phyloP scores from a whole-genome alignment of 2,888 invertebrate species.

The Globia sparganii region DNA sequence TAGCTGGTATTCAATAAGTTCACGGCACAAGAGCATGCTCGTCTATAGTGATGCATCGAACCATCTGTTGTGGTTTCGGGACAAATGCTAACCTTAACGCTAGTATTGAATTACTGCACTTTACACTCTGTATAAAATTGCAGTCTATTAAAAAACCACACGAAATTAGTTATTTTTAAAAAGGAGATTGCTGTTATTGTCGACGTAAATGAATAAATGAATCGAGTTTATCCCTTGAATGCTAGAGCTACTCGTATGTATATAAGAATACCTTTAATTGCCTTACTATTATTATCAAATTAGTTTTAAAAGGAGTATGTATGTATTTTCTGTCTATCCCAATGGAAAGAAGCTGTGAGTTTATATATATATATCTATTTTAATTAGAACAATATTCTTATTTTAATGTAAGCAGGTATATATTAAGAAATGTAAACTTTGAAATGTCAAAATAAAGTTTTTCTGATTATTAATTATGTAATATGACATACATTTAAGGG shows the following conservation, averaged over 20 bases:
- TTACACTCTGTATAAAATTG: not conserved
- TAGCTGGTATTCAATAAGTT: not conserved
- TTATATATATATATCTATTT: not conserved
- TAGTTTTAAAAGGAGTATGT: not conserved
- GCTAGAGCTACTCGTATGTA: not conserved
- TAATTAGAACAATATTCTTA: not conserved
- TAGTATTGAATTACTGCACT: constrained; percentile 11
- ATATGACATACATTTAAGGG: not conserved
- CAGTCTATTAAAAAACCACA: not conserved
- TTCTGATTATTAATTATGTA: too few species aligned
- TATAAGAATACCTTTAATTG: not conserved
- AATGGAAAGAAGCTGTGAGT: not conserved
- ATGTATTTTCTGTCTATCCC: not conserved
- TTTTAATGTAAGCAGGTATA: not conserved
- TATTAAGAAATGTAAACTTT: not conserved
- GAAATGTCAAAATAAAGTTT: not conserved
- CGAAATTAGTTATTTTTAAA: not conserved
- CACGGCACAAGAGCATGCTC: constrained; percentile 1
- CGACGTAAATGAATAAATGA: not conserved
- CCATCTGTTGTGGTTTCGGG: constrained; percentile 25
- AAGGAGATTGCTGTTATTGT: not conserved
- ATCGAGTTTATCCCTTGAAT: not conserved
- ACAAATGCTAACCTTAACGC: constrained; percentile 8
- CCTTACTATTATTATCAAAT: not conserved
- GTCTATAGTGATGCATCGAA: constrained; percentile 22